These are phyloP conservation scores for Zosterops japonicus DNA, from an alignment of 2,113 vertebrate species.

Conservation along the genomic window DNA sequence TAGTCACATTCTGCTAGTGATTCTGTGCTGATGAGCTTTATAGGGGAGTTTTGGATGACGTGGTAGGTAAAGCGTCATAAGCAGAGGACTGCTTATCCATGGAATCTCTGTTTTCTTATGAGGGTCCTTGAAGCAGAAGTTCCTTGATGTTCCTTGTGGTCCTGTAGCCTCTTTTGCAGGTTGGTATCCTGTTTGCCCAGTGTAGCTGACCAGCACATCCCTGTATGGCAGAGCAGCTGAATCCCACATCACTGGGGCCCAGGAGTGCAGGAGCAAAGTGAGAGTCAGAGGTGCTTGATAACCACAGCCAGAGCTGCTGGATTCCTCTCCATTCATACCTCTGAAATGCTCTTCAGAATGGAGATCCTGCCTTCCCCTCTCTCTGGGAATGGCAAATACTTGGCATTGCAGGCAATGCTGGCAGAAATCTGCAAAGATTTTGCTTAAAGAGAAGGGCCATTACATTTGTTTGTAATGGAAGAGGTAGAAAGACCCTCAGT, in stretches of 20 bases:
- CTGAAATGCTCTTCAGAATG: not conserved
- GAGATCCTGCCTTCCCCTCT: not conserved
- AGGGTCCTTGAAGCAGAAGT: not conserved
- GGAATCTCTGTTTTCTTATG: not conserved
- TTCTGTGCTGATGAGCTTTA: not conserved
- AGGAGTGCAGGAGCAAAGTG: not conserved
- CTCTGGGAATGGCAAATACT: not conserved
- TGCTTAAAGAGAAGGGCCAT: not conserved
- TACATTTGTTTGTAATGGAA: accelerated
- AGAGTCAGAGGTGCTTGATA: not conserved
- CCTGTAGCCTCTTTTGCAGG: not conserved
- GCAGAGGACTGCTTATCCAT: not conserved
- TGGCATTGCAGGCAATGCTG: accelerated
- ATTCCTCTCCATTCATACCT: not conserved
- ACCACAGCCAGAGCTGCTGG: not conserved
- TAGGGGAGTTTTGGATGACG: not conserved
- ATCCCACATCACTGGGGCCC: accelerated
- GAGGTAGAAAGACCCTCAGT: not conserved
- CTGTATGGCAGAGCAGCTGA: not conserved
- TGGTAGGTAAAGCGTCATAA: not conserved
- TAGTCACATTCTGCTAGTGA: not conserved
- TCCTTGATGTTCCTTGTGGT: not conserved
- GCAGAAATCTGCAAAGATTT: not conserved
- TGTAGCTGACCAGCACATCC: not conserved
- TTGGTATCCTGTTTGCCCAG: not conserved